Evolutionary conservation across 2,113 vertebrate genomes (phyloP).

Genomic region (Xyrauchen texanus): DNA sequence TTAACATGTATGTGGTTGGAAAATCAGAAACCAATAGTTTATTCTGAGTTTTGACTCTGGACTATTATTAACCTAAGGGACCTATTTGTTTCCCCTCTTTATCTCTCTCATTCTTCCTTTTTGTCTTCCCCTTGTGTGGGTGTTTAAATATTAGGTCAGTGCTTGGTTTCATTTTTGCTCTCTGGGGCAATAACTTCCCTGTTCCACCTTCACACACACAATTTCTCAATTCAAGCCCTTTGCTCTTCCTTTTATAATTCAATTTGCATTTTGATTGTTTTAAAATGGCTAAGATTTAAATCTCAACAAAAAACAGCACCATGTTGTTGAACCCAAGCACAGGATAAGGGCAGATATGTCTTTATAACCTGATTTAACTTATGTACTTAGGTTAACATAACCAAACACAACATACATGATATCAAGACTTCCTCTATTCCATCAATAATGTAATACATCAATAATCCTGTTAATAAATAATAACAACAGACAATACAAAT

Average conservation of each 20-base stretch:
- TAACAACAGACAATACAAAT: not conserved
- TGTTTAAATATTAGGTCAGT: slow-evolving; percentile 33
- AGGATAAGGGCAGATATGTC: no score
- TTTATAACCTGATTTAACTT: slow-evolving; percentile 5
- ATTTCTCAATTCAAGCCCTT: not conserved
- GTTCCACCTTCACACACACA: slow-evolving; percentile 21
- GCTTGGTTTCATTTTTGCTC: slow-evolving; percentile 29
- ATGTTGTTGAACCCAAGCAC: not conserved
- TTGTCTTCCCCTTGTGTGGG: slow-evolving; percentile 28
- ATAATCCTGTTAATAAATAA: not conserved
- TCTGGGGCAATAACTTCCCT: slow-evolving; percentile 44
- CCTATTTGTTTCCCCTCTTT: not conserved
- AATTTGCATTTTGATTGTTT: not conserved
- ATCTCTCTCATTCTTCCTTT: not conserved
- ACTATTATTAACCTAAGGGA: not conserved
- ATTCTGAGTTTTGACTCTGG: not conserved
- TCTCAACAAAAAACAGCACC: not conserved
- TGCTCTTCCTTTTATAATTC: not conserved
- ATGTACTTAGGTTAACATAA: not conserved
- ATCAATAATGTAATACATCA: not conserved
- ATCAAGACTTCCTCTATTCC: not conserved
- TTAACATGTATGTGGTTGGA: slow-evolving; percentile 28
- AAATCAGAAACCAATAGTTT: not conserved
- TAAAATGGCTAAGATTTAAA: not conserved
- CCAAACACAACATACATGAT: not conserved